Base-by-base conservation (phyloP, 2,797 vertebrate species). In the Rhinella marina region DNA sequence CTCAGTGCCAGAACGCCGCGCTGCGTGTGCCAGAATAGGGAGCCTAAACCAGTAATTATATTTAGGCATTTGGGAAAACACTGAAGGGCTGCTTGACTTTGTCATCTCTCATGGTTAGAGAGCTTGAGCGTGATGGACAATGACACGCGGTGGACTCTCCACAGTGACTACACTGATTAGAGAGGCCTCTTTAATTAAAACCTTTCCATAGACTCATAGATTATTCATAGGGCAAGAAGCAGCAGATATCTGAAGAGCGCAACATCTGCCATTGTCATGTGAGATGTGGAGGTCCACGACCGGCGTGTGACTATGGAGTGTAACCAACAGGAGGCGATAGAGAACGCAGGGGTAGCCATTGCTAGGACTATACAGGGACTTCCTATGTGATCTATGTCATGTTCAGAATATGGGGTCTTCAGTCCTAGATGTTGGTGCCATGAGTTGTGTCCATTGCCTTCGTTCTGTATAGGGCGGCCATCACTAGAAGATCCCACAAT, bases 241-340 rank as follows among this genome's bases (percentile, higher is more conserved):
- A 92, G 89, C 87, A 52, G 83, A 90, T 90, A 85, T 92, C 90
- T 92, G 89, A 6, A 73, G 56, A 84, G 66, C 16, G 16, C 13
- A 17, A 17, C 73, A 7, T 76, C 29, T 48, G 2, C 50, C 21
- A 75, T 52, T 54, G 75, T 77, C 11, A 57, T 57, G 16, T 57
- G 17, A 54, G 52, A 54, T 54, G 52, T 75, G 29, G 29, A 7
- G 64, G 21, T 61, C 59, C 23, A 61, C 59, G 9, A 9, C 6
- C 6, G 1, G 21, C 59, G 23, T 61, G 59, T 61, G 21, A 21
- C 8, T 61, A 61, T 61, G 21, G 7, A 61, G 3, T 16, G 56
- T 59, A 19, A 59, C 56, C 52, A 54, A 2, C 52, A 54, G 52
- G 16, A 14, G 14, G 56, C 56, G 4, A 54, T 54, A 54, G 52